These are phyloP conservation scores for Dicranocentrus wangi DNA, from an alignment of 2,888 invertebrate genomes.

Conservation along the genomic window DNA sequence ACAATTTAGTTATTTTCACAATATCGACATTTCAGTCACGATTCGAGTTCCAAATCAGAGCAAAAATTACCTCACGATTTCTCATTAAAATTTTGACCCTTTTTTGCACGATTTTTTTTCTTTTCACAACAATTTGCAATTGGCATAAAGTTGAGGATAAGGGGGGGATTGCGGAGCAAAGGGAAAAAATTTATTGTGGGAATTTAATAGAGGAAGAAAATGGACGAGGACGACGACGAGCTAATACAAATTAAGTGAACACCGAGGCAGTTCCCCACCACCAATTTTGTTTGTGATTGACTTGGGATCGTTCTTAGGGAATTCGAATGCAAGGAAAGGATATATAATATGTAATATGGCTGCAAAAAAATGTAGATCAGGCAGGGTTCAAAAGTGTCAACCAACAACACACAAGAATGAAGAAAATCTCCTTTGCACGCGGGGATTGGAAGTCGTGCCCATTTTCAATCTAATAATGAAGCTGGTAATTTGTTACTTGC, in stretches of 20 bases:
- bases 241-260: slow-evolving; percentile 21
- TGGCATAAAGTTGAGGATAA: too few species aligned
- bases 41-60: slow-evolving; percentile 60
- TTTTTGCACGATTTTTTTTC: slow-evolving; percentile 17
- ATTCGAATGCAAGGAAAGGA: slow-evolving; percentile 1
- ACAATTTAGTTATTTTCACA: slow-evolving; percentile 24
- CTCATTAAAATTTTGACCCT: slow-evolving; percentile 54
- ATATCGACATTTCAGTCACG: slow-evolving; percentile 66
- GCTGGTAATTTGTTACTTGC: neutral
- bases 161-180: too few species aligned
- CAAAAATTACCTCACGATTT: slow-evolving; percentile 66
- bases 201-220: slow-evolving; percentile 10
- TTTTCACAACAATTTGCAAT: too few species aligned
- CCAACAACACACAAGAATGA: neutral
- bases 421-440: too few species aligned
- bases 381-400: slow-evolving; percentile 6
- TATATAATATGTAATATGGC: neutral
- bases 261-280: neutral
- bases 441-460: slow-evolving; percentile 1
- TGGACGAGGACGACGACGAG: neutral
- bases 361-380: slow-evolving; percentile 12
- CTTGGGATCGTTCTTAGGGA: too few species aligned
- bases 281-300: neutral
- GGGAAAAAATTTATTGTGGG: slow-evolving; percentile 10
- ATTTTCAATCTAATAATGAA: slow-evolving; percentile 12